A percentile compares a stretch with the other conserved stretches of the same genome.
Conservation (phyloP, 30 jellyfish, hydroid and myxozoan species). For the Turritopsis dohrnii region DNA sequence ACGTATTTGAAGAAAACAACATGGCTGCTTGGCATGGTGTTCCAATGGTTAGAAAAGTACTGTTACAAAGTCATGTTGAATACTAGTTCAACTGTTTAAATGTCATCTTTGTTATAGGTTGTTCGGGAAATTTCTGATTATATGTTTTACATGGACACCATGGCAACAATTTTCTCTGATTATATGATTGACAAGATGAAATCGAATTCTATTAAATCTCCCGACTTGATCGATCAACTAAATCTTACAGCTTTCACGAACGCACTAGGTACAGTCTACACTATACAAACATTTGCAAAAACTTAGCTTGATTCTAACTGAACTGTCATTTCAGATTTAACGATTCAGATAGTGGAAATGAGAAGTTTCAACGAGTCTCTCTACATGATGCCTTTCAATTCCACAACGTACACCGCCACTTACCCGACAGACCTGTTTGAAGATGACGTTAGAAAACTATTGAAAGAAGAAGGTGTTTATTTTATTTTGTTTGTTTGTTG, state of each 20-base stretch:
- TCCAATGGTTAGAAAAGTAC: neutral
- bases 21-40: neutral
- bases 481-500: neutral
- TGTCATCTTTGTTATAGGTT: constrained; percentile 21
- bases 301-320: too few relatives aligned
- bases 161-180: constrained; percentile 28
- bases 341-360: constrained; percentile 30
- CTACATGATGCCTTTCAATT: neutral
- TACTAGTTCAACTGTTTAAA: neutral
- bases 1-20: neutral
- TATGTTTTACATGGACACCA: constrained; percentile 26
- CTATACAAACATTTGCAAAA: too few relatives aligned
- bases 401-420: neutral
- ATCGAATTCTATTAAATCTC: constrained; percentile 40
- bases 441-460: constrained; percentile 3
- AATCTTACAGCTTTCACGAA: neutral
- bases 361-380: constrained; percentile 27
- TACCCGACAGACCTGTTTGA: constrained; percentile 29
- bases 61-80: neutral
- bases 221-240: constrained; percentile 41
- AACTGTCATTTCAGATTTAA: constrained; percentile 25
- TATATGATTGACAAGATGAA: constrained; percentile 33
- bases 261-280: neutral
- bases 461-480: constrained; percentile 19
- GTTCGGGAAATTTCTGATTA: constrained; percentile 29